These are phyloP conservation scores for Corythornis madagascariensis DNA, from an alignment of 2,113 vertebrate species.

Conservation along the genomic window DNA sequence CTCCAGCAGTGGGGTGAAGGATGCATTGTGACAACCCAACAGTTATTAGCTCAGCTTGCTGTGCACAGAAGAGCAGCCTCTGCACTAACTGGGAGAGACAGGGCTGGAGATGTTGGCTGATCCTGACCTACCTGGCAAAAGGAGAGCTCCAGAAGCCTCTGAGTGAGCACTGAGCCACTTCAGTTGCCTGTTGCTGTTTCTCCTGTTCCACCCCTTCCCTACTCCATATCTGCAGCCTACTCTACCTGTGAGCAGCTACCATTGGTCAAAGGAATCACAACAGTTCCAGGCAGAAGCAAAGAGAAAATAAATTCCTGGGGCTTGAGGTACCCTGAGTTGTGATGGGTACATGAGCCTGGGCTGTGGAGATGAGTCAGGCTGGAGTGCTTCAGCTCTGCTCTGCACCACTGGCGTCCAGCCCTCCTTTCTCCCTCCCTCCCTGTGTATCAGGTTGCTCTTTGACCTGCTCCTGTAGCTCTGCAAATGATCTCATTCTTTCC, in stretches of 20 bases:
- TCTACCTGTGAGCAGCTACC: not conserved
- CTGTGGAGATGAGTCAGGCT: not conserved
- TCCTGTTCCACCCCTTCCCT: not conserved
- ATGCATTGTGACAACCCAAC: not conserved
- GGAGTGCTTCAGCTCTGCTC: not conserved
- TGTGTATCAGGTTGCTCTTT: not conserved
- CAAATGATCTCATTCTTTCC: not conserved
- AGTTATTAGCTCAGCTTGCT: not conserved
- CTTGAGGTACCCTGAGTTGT: not conserved
- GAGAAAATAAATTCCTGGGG: not conserved
- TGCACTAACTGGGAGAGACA: not conserved
- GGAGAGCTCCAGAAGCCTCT: not conserved
- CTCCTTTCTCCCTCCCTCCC: not conserved
- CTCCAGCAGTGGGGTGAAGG: not conserved
- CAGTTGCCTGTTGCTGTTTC: fast-evolving
- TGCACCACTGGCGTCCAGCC: not conserved
- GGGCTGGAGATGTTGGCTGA: not conserved
- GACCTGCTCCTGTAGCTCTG: not conserved
- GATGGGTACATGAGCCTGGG: not conserved
- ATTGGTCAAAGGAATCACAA: not conserved
- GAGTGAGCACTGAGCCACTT: not conserved
- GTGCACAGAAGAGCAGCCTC: not conserved
- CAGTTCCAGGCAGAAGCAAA: not conserved
- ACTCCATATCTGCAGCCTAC: fast-evolving
- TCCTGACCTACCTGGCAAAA: not conserved